Conservation (phyloP, 2,113 vertebrate genomes). For the Odontophorus gujanensis region DNA sequence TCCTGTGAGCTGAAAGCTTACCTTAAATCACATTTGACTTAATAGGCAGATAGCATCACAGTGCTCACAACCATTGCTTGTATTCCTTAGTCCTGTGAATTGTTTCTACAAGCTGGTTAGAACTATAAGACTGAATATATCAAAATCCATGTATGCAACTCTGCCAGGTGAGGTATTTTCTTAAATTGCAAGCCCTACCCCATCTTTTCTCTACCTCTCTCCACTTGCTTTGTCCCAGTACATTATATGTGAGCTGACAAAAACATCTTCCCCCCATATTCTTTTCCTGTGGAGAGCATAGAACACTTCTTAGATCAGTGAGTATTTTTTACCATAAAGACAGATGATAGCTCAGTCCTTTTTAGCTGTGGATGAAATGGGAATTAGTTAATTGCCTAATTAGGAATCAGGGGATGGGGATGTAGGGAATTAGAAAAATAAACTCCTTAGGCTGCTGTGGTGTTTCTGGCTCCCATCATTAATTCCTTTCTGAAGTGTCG, state of each 20-base stretch:
- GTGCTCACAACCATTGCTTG: not conserved
- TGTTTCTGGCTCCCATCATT: slow-evolving; percentile 8
- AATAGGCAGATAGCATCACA: not conserved
- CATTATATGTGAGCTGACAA: not conserved
- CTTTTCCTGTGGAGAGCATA: not conserved
- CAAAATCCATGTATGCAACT: slow-evolving; percentile 7
- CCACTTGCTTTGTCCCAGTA: not conserved
- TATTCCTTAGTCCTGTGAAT: not conserved
- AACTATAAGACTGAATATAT: not conserved
- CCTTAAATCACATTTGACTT: not conserved
- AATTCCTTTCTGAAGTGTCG: slow-evolving; percentile 30
- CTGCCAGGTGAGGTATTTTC: not conserved
- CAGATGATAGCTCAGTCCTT: not conserved
- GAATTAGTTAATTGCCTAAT: slow-evolving; percentile 32
- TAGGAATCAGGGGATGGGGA: slow-evolving; percentile 27
- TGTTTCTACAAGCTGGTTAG: not conserved
- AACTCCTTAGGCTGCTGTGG: not conserved
- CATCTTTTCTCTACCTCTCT: not conserved
- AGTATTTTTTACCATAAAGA: not conserved
- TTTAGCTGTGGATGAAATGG: not conserved
- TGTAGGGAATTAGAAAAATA: not conserved
- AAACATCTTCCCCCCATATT: not conserved
- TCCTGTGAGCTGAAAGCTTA: not conserved
- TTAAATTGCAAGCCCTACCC: not conserved
- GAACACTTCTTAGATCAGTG: not conserved